A percentile compares a stretch with the other conserved stretches of the same genome.
Conservation (phyloP, 2,113 vertebrate species). For the Arenaria interpres region DNA sequence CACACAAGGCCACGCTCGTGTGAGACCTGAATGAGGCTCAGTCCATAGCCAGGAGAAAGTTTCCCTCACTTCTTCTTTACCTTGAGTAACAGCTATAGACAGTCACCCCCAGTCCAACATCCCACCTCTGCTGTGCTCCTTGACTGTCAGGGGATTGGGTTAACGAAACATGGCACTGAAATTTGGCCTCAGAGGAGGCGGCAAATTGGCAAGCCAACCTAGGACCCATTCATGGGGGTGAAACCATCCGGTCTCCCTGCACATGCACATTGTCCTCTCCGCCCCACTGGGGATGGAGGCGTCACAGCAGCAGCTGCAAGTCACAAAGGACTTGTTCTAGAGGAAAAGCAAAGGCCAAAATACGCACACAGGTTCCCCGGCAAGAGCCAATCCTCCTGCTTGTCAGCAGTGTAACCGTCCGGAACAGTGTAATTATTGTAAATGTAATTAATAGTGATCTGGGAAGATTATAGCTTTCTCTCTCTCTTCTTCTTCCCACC, state of each 20-base stretch:
- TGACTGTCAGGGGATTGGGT: not conserved
- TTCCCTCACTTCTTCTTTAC: not conserved
- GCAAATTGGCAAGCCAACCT: not conserved
- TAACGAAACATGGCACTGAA: not conserved
- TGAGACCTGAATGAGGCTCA: not conserved
- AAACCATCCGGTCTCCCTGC: not conserved
- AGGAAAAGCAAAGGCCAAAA: not conserved
- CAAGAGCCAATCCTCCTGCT: not conserved
- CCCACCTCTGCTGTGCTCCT: not conserved
- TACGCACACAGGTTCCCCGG: not conserved
- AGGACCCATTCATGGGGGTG: not conserved
- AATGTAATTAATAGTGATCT: slow-evolving; percentile 66
- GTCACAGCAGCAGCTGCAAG: not conserved
- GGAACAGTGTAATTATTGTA: slow-evolving; percentile 41
- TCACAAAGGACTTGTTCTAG: not conserved
- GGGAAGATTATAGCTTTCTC: slow-evolving; percentile 64
- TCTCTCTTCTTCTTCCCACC: slow-evolving; percentile 16
- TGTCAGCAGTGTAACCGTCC: not conserved
- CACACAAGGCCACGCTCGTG: not conserved
- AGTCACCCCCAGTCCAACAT: not conserved
- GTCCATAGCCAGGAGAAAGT: rapidly evolving
- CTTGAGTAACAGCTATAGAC: not conserved
- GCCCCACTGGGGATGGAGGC: not conserved
- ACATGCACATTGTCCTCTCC: not conserved
- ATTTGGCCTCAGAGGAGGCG: not conserved